Conservation (phyloP, 2,113 vertebrate genomes). For the Reinhardtius hippoglossoides region DNA sequence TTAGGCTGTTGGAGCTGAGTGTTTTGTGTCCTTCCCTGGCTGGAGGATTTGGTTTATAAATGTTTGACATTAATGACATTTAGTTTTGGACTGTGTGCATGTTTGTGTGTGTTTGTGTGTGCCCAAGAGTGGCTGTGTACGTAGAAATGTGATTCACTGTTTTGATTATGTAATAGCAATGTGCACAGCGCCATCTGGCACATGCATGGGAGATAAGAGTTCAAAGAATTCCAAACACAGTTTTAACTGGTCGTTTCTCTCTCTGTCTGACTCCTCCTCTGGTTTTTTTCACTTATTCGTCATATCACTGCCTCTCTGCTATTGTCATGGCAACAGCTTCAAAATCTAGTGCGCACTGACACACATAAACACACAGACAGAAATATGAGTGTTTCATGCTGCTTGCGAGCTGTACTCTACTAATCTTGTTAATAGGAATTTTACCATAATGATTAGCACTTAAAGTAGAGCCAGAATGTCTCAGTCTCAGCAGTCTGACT, state of each 20-base stretch:
- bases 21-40: not conserved
- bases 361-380: not conserved
- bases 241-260: slow-evolving; percentile 30
- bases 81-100: slow-evolving; percentile 21
- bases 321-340: slow-evolving; percentile 62
- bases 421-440: too few species aligned
- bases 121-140: slow-evolving; percentile 28
- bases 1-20: not conserved
- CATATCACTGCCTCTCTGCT: slow-evolving; percentile 15
- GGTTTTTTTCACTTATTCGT: slow-evolving; percentile 28
- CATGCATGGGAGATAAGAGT: slow-evolving; percentile 70
- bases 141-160: slow-evolving; percentile 56
- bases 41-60: slow-evolving; percentile 14
- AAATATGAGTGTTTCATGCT: not conserved
- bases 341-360: slow-evolving; percentile 11
- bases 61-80: slow-evolving; percentile 27
- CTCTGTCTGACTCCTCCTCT: slow-evolving; percentile 37
- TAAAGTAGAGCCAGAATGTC: too few species aligned
- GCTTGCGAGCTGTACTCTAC: too few species aligned
- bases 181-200: slow-evolving; percentile 78
- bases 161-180: slow-evolving; percentile 76
- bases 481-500: not conserved
- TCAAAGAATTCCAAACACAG: slow-evolving; percentile 43
- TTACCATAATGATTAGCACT: too few species aligned
- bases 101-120: slow-evolving; percentile 11